Conservation (phyloP, 2,888 invertebrate species). For the Perithous albicinctus region DNA sequence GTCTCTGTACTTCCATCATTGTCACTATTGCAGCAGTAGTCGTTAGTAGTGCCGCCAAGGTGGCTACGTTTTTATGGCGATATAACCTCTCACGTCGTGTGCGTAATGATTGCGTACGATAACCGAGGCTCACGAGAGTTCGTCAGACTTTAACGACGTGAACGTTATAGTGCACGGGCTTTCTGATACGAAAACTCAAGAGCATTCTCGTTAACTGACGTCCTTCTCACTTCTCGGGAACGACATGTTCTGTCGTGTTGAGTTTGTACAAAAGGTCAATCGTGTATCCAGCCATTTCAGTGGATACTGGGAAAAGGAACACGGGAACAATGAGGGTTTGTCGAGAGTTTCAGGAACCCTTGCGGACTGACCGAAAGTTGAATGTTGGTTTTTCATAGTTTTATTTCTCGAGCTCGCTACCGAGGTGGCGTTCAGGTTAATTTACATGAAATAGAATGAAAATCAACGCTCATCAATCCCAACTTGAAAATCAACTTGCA, state of each 20-base stretch:
- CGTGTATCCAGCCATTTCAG: neutral
- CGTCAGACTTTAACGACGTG: constrained; percentile 28
- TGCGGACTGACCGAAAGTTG: neutral
- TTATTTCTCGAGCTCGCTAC: no score
- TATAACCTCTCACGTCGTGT: constrained; percentile 19
- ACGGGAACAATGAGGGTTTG: no score
- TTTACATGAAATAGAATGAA: no score
- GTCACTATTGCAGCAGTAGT: constrained; percentile 35
- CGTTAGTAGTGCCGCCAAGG: constrained; percentile 12
- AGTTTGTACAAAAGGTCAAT: constrained; percentile 7
- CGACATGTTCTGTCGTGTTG: neutral
- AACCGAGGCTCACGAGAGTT: constrained; percentile 1
- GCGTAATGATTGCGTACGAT: constrained; percentile 37
- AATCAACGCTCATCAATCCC: no score
- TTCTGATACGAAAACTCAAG: neutral
- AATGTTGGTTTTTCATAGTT: neutral
- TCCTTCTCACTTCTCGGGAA: constrained; percentile 29
- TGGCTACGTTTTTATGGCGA: constrained; percentile 29
- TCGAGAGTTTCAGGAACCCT: neutral
- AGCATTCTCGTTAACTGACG: constrained; percentile 12
- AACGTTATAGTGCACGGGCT: neutral
- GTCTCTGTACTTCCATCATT: constrained; percentile 34
- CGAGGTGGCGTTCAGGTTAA: neutral
- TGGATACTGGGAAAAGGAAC: no score
- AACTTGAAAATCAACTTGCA: no score